Percentiles rank a stretch among this genome's conserved stretches.
Evolutionary conservation across 2,888 invertebrate species (phyloP).

Genomic region (Ptychoptera albimana): DNA sequence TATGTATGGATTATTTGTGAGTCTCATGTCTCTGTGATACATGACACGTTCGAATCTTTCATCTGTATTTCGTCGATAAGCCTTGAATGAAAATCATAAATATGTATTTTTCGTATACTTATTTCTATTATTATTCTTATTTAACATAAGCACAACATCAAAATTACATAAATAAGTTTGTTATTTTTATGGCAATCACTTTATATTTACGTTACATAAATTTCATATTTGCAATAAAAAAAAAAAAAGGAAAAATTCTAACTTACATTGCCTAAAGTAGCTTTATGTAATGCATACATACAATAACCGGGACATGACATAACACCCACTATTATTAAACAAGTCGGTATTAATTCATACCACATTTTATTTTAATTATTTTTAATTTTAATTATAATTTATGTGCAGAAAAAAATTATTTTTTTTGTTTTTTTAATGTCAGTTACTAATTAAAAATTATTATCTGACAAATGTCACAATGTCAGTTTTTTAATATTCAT

Average conservation of each 20-base stretch:
- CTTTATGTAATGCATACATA: conserved; percentile 44
- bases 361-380: conserved; percentile 51
- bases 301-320: conserved; percentile 44
- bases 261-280: conserved; percentile 47
- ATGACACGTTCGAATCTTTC: conserved; percentile 35
- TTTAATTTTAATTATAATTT: too few species aligned
- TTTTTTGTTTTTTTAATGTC: too few species aligned
- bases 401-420: too few species aligned
- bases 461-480: too few species aligned
- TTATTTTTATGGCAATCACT: too few species aligned
- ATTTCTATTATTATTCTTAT: neutral
- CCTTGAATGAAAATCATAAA: conserved; percentile 26
- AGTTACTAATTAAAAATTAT: too few species aligned
- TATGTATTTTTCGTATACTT: too few species aligned
- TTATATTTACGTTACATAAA: too few species aligned
- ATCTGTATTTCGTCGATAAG: conserved; percentile 37
- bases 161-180: too few species aligned
- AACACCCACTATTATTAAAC: conserved; percentile 40
- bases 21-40: conserved; percentile 44
- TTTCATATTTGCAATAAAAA: too few species aligned
- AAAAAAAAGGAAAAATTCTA: neutral
- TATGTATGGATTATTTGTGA: conserved; percentile 44
- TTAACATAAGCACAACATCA: too few species aligned
- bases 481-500: too few species aligned
- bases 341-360: conserved; percentile 54